Evolutionary conservation across 2,113 vertebrate species (phyloP).

Genomic region (Cyanoderma ruficeps): DNA sequence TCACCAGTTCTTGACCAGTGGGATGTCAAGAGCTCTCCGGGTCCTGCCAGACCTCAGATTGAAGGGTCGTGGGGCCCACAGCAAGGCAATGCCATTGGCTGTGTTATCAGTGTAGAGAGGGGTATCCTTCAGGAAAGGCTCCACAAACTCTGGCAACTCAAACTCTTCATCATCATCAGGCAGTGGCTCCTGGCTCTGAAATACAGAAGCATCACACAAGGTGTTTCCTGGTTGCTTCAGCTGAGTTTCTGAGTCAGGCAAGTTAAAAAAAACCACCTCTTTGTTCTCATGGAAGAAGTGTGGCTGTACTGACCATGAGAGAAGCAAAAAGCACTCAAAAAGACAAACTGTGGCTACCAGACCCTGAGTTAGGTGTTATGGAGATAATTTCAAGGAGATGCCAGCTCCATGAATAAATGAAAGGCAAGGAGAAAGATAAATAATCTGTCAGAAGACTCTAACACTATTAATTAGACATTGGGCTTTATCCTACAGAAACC

Average conservation of each 20-base stretch:
- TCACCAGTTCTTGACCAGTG: constrained; percentile 97
- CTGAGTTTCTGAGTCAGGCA: not conserved
- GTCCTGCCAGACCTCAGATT: constrained; percentile 95
- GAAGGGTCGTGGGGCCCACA: constrained; percentile 97
- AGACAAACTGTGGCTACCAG: not conserved
- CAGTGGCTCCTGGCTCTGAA: constrained; percentile 93
- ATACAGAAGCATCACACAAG: not conserved
- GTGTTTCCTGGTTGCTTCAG: not conserved
- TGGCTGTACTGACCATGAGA: not conserved
- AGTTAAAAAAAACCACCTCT: not conserved
- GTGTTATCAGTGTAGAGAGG: constrained; percentile 97
- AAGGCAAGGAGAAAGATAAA: not conserved
- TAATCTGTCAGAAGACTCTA: not conserved
- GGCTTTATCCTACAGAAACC: not conserved
- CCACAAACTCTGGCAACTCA: constrained; percentile 94
- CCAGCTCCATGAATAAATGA: not conserved
- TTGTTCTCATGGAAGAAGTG: not conserved
- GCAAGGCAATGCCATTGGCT: constrained; percentile 96
- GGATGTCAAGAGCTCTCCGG: constrained; percentile 94
- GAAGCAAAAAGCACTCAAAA: not conserved
- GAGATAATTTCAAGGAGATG: not conserved
- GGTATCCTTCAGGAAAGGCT: constrained; percentile 96
- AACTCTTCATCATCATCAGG: constrained; percentile 99
- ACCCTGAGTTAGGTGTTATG: rapidly evolving
- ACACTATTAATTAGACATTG: not conserved